Conservation (phyloP, 2,113 vertebrate genomes). For the Glaucomys volans region DNA sequence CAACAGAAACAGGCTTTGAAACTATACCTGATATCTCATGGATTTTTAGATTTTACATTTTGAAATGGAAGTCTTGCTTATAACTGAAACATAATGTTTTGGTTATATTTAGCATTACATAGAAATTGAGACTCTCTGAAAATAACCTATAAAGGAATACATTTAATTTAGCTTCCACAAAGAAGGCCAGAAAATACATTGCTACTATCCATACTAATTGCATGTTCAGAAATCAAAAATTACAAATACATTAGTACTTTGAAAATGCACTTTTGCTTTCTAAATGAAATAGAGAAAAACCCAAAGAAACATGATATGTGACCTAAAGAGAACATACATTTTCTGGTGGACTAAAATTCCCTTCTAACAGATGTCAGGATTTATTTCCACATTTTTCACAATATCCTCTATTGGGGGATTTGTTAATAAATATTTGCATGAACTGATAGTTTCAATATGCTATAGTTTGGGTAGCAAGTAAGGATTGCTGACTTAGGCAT, state of each 20-base stretch:
- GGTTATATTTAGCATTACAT: not conserved
- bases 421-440: not conserved
- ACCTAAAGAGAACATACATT: not conserved
- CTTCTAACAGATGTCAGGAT: not conserved
- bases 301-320: not conserved
- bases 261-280: not conserved
- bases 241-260: not conserved
- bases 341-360: not conserved
- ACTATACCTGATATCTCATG: not conserved
- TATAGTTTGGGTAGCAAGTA: not conserved
- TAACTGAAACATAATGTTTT: not conserved
- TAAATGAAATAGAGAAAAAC: not conserved
- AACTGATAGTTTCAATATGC: not conserved
- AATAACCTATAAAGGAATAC: not conserved
- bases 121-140: not conserved
- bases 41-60: slow-evolving; percentile 1
- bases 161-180: not conserved
- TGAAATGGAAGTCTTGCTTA: not conserved
- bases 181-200: not conserved
- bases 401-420: not conserved
- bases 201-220: not conserved
- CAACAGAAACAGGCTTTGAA: not conserved
- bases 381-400: not conserved
- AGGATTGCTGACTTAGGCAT: not conserved
- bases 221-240: not conserved